Evolutionary conservation across 2,113 vertebrate genomes (phyloP).

Genomic region (Tympanuchus pallidicinctus): DNA sequence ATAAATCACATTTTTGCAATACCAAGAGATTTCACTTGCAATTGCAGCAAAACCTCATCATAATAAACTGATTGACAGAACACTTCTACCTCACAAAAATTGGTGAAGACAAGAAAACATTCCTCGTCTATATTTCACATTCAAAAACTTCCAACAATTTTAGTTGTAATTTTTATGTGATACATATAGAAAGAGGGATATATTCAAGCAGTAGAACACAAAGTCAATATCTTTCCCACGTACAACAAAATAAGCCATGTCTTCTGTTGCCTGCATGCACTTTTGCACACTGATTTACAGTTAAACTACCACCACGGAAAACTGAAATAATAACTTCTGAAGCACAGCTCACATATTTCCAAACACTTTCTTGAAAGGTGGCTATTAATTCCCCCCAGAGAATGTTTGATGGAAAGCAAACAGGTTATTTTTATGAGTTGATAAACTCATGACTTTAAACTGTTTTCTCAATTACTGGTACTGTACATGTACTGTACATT

Average conservation of each 20-base stretch:
- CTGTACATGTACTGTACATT: not conserved
- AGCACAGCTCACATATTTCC: constrained; percentile 73
- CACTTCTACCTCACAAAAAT: constrained; percentile 35
- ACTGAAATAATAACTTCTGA: constrained; percentile 71
- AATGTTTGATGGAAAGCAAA: constrained; percentile 81
- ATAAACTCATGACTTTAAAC: constrained; percentile 79
- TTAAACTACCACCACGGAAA: constrained; percentile 12
- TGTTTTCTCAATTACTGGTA: constrained; percentile 79
- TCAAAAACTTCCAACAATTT: constrained; percentile 22
- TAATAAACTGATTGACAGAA: constrained; percentile 50
- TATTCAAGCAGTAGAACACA: constrained; percentile 1
- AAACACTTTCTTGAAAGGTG: constrained; percentile 70
- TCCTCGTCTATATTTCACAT: constrained; percentile 46
- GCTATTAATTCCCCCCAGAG: constrained; percentile 81
- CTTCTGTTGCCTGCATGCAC: not conserved
- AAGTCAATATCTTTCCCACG: constrained; percentile 4
- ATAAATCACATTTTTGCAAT: constrained; percentile 53
- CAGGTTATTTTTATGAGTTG: constrained; percentile 77
- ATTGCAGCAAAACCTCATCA: constrained; percentile 59
- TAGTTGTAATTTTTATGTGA: constrained; percentile 33
- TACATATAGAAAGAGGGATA: not conserved
- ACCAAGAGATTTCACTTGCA: constrained; percentile 29
- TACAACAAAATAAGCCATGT: constrained; percentile 11
- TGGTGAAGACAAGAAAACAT: constrained; percentile 43
- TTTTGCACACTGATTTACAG: constrained; percentile 55